A percentile compares a stretch with the other conserved stretches of the same genome.
Conservation (phyloP, 92 coral and sea anemone species). For the Epizoanthus rinbou region DNA sequence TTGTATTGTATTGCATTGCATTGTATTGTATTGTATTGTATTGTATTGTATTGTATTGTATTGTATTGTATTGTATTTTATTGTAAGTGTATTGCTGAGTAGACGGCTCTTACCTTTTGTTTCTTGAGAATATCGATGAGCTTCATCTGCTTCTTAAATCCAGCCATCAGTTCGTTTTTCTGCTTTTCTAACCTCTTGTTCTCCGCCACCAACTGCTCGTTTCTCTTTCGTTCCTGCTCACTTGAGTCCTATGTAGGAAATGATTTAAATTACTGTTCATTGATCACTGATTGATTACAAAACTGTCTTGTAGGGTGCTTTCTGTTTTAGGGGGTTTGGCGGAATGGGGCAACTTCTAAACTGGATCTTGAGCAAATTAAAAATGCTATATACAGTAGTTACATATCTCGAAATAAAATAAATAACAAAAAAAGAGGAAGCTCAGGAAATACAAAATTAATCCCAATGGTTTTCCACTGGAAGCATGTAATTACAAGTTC, state of each 20-base stretch:
- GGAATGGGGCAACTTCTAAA: background rate
- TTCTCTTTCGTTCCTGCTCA: constrained; percentile 87
- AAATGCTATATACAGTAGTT: too few species aligned
- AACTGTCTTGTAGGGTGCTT: background rate
- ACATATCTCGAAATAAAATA: too few species aligned
- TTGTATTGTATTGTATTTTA: too few species aligned
- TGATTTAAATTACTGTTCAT: background rate
- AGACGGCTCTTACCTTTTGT: constrained; percentile 72
- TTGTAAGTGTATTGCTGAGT: background rate
- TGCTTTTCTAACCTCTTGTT: constrained; percentile 97
- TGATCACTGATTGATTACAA: background rate
- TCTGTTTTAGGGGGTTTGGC: background rate
- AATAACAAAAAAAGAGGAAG: too few species aligned
- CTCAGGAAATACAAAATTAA: too few species aligned
- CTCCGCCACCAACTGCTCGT: constrained; percentile 89
- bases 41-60: too few species aligned
- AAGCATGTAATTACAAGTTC: too few species aligned
- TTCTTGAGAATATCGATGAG: constrained; percentile 94
- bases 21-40: too few species aligned
- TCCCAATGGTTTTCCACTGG: too few species aligned
- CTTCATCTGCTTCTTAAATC: constrained; percentile 98
- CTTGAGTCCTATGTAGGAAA: constrained; percentile 73
- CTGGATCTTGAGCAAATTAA: too few species aligned
- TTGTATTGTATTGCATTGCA: too few species aligned
- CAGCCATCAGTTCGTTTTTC: constrained; percentile 95